These are phyloP conservation scores for Hyphantria cunea DNA, from an alignment of 1,140 invertebrate genomes.

Conservation along the genomic window DNA sequence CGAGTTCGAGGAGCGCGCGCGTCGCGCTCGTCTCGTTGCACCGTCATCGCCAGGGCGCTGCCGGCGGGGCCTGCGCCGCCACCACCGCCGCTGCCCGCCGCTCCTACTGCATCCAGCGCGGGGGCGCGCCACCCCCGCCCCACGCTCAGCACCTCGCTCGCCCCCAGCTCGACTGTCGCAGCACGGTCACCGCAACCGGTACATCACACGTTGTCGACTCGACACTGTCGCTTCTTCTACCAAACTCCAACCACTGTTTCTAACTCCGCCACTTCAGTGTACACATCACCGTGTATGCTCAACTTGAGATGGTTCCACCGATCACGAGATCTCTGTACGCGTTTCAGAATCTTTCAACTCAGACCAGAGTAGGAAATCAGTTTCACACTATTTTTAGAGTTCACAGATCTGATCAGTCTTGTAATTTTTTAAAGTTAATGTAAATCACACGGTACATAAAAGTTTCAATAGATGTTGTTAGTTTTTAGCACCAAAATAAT, in stretches of 20 bases:
- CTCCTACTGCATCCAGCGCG: constrained; percentile 70
- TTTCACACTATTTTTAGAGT: too few relatives aligned
- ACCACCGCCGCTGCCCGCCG: constrained; percentile 53
- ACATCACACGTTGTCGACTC: constrained; percentile 46
- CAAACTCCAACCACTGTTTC: neutral
- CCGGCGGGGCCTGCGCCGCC: constrained; percentile 58
- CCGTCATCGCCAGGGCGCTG: constrained; percentile 73
- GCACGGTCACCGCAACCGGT: constrained; percentile 52
- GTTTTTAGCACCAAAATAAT: neutral
- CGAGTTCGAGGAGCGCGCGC: constrained; percentile 85
- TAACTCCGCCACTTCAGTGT: neutral
- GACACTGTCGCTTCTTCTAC: neutral
- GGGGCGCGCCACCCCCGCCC: constrained; percentile 54
- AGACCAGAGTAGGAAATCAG: neutral
- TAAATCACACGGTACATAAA: too few relatives aligned
- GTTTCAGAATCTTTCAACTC: neutral
- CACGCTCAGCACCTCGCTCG: constrained; percentile 51
- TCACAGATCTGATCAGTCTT: too few relatives aligned
- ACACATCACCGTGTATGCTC: constrained; percentile 1
- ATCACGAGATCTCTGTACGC: too few relatives aligned
- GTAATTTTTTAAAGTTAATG: too few relatives aligned
- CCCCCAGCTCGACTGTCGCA: constrained; percentile 52
- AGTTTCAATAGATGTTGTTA: too few relatives aligned
- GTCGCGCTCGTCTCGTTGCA: constrained; percentile 80
- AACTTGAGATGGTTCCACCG: neutral